phyloP scores from a whole-genome alignment of 37 sponge, comb jelly and placozoan genomes.

The Amphimedon queenslandica region DNA sequence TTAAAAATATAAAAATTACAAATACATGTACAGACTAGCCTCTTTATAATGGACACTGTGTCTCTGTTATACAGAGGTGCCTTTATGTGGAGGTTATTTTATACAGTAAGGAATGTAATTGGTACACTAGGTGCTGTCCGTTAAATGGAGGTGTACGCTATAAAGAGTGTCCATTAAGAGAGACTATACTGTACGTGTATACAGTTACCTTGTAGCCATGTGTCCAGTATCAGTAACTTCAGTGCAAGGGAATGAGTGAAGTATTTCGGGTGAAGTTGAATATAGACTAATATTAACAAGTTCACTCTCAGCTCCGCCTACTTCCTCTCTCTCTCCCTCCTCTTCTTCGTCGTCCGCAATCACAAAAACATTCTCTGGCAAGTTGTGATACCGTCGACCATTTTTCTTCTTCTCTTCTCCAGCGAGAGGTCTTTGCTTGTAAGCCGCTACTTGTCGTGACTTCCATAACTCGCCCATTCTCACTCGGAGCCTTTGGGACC shows the following conservation, averaged over 20 bases:
- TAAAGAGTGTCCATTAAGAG: no score
- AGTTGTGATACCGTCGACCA: slow-evolving; percentile 68
- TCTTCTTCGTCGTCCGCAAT: slow-evolving; percentile 94
- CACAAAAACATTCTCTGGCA: slow-evolving; percentile 81
- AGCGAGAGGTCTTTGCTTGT: slow-evolving; percentile 12
- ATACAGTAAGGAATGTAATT: no score
- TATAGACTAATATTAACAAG: slow-evolving; percentile 79
- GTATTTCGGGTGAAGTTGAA: slow-evolving; percentile 64
- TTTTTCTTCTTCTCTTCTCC: slow-evolving; percentile 19
- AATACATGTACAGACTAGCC: not conserved
- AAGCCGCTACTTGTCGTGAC: not conserved
- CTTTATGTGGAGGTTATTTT: no score
- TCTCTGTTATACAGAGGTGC: no score
- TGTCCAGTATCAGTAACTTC: slow-evolving; percentile 54
- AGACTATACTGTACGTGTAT: no score
- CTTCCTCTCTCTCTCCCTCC: slow-evolving; percentile 30
- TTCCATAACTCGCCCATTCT: slow-evolving; percentile 24
- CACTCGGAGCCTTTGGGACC: slow-evolving; percentile 35
- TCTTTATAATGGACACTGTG: no score
- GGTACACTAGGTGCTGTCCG: no score
- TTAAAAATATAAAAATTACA: not conserved
- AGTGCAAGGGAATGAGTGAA: slow-evolving; percentile 56
- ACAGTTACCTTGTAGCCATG: not conserved
- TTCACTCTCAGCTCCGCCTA: slow-evolving; percentile 72
- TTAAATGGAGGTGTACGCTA: no score